Base-by-base conservation (phyloP, 1,140 invertebrate species). In the Drosophila santomea region DNA sequence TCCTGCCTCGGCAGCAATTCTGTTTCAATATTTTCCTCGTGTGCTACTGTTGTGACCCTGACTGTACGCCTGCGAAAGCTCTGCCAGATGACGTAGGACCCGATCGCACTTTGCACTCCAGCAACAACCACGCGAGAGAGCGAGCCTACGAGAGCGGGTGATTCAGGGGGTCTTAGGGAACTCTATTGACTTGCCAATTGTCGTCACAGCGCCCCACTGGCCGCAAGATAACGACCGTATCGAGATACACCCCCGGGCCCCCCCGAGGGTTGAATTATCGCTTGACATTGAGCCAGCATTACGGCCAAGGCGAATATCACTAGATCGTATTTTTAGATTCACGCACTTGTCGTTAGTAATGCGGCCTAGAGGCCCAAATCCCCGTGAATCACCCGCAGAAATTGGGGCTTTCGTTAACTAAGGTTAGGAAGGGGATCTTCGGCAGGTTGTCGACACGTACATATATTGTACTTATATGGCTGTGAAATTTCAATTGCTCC, bases 111-210 rank as follows among this genome's bases (percentile, higher is more conserved):
- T 68, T 68, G 64, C n/a, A 44, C 64, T 17, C 63, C 20, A 28
- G 14, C 38, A 44, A 47, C 17, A 20, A 2, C 32, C 32, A n/a
- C 20, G 17, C 38, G 14, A 38, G 36, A 38, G 36, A 38, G 36
- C 36, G 36, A 38, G 36, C 10, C 38, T 4, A 39, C 38, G 12
- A 39, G 43, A 44, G 23, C 12, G 47, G 15, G 28, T 63, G 55
- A 35, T 60, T 58, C 55, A 15, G 48, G 23, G 39, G 15, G 57
- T 36, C 7, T 41, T 15, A 45, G 69, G 72, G 50, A 74, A 74
- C 71, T 63, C 72, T 64, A 51, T 74, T 74, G 69, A 74, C 51
- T 41, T 7, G 39, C 25, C 12, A 56, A 20, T 32, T 15, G 20
- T 55, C 75, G 72, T 75, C 62, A 63, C 3, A 47, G 50, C 11